Evolutionary conservation across 92 coral and sea anemone species (phyloP), one percentile per base, ranked within the genome.

Genomic region (Heteractis magnifica): DNA sequence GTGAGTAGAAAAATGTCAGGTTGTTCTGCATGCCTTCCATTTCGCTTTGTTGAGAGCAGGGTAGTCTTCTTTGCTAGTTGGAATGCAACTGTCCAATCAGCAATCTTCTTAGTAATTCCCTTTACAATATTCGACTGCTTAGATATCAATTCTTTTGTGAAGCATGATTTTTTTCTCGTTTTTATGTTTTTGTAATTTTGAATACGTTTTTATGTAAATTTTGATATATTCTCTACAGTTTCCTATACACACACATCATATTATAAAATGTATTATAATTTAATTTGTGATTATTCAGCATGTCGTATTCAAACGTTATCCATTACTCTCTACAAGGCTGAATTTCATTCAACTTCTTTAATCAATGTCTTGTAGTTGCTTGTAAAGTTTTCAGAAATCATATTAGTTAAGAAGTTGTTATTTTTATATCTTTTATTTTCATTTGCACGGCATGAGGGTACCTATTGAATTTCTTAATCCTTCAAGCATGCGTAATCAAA

Each of bases 1-100:
- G 85, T 82, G 85, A 82, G 85, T 82, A 82, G 34, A 10, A 56
- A 70, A 65, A 55, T 21, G 81, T 18, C 21, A 62, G 34, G 26
- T 65, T 23, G 18, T 20, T n/a, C 49, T 80, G 83, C 76, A 65
- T 80, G 76, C 75, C 26, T n/a, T 62, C 26, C 21, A 62, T 10
- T 65, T 80, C 76, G 83, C 83, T 23, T 80, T 80, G 83, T 20
- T 41, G 71, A 82, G 85, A 60, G 26, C 85, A 82, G 85, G 85
- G 85, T 82, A 82, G 85, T 18, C 70, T 62, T 62, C 26, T 58
- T 58, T 58, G 64, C 64, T 62, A 62, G 70, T 5, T 62, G 70
- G 70, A 62, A 62, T 62, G 70, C 21, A 62, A 16, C 23, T 62
- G 44, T 34, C 44, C 44, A 34, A 34, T 34, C 44, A 34, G 4